phyloP scores from a whole-genome alignment of 2,888 invertebrate genomes.

The Cataglyphis cursor region DNA sequence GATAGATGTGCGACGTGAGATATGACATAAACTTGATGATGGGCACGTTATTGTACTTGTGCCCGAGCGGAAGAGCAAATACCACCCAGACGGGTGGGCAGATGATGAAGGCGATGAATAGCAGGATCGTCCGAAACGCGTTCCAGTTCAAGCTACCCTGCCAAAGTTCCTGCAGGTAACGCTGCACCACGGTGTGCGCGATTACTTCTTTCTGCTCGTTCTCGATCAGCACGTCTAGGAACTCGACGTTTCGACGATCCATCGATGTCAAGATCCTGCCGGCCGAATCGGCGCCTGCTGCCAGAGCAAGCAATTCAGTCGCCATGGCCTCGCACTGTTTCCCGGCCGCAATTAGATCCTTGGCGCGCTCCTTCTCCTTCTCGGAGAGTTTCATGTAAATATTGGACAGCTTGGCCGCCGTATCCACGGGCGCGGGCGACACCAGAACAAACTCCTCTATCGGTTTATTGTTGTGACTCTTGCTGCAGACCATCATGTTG shows the following conservation, averaged over 20 bases:
- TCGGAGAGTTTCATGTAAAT: constrained; percentile 95
- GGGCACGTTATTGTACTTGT: constrained; percentile 98
- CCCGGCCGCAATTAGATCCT: constrained; percentile 97
- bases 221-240: constrained; percentile 98
- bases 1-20: constrained; percentile 98
- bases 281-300: constrained; percentile 97
- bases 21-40: constrained; percentile 99
- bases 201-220: constrained; percentile 99
- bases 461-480: constrained; percentile 97
- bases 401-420: constrained; percentile 98
- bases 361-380: constrained; percentile 99
- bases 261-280: constrained; percentile 98
- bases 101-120: constrained; percentile 96
- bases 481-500: constrained; percentile 99
- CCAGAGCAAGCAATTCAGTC: constrained; percentile 96
- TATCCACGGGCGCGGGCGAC: constrained; percentile 99
- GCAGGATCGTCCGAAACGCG: constrained; percentile 96
- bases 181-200: constrained; percentile 98
- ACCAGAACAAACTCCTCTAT: constrained; percentile 99
- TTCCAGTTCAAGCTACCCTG: constrained; percentile 98
- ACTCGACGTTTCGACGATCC: constrained; percentile 97
- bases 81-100: constrained; percentile 99
- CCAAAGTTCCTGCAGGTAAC: constrained; percentile 99
- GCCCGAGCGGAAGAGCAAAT: constrained; percentile 97
- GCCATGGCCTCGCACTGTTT: constrained; percentile 99